Conservation (phyloP, 2,797 vertebrate genomes). For the Pipistrellus kuhlii region DNA sequence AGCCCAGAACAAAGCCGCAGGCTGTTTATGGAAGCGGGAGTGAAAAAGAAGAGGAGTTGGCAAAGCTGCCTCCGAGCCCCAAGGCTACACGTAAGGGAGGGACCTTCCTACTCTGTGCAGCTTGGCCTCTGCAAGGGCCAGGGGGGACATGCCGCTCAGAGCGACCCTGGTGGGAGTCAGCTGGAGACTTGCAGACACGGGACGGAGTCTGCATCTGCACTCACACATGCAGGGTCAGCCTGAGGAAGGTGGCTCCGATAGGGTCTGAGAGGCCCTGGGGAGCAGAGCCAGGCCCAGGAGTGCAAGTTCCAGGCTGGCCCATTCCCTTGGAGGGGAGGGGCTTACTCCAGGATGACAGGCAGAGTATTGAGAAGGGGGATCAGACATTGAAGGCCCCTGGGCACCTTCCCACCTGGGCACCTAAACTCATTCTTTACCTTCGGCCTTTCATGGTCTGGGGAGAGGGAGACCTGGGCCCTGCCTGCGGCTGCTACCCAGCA, state of each 20-base stretch:
- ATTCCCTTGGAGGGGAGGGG: neutral
- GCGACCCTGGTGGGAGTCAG: neutral
- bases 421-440: conserved; percentile 1
- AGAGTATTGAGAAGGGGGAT: neutral
- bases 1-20: neutral
- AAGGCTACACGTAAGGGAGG: neutral
- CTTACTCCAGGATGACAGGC: neutral
- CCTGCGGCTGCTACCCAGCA: neutral
- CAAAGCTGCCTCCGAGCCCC: neutral
- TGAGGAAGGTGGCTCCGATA: neutral
- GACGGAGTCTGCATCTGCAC: neutral
- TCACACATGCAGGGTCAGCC: neutral
- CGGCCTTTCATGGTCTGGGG: neutral
- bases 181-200: neutral
- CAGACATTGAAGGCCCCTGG: neutral
- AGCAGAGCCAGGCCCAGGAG: neutral
- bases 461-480: neutral
- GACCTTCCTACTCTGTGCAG: neutral
- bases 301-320: neutral
- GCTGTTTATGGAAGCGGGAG: neutral
- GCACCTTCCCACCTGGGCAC: neutral
- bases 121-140: neutral
- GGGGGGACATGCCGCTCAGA: neutral
- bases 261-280: neutral
- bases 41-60: neutral